Base-by-base conservation (phyloP, 2,888 invertebrate species). In the Meiosimyza platycephala region DNA sequence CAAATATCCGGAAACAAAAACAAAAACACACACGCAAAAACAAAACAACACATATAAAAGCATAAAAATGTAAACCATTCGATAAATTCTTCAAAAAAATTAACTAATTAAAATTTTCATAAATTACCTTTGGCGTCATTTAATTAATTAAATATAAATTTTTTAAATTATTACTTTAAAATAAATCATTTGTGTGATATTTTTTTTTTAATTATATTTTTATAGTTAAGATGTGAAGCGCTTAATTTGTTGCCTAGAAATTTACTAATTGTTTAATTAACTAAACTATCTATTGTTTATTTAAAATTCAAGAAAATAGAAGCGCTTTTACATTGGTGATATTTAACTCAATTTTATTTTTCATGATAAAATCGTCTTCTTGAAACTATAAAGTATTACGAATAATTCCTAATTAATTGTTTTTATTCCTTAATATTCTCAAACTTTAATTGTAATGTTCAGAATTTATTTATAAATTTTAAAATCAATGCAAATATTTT, bases 21-120 rank as follows among this genome's bases (percentile, higher is more conserved):
- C n/a, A 28, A 15, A 51, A 50, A 51, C 22, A 13, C 33, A 64
- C 48, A 3, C n/a, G 11, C 11, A 18, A 33, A 15, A 60, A 2
- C 66, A 52, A 52, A 52, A 12, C 12, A 40, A 73, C 65, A 72
- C 70, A 74, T 72, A 75, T 72, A 70, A 60, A 74, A 51, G 64
- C 51, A 65, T 71, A 73, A 83, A 78, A 80, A 83, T 83, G 82
- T 82, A 83, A 83, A 80, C 78, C 69, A 79, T 76, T 78, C 76
- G 77, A 70, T 40, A 40, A 40, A 40, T 40, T 40, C 40, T 40
- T 40, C 4, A 28, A 40, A 54, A 54, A 16, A 7, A 54, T 54
- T 1, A 16, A 54, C n/a, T 54, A 54, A 54, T n/a, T 16, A 54
- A 54, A 54, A 54, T 70, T 73, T 64, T 62, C 64, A 74, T 62